Base-by-base conservation (phyloP, 2,797 vertebrate species). In the Myotis vivesi region DNA sequence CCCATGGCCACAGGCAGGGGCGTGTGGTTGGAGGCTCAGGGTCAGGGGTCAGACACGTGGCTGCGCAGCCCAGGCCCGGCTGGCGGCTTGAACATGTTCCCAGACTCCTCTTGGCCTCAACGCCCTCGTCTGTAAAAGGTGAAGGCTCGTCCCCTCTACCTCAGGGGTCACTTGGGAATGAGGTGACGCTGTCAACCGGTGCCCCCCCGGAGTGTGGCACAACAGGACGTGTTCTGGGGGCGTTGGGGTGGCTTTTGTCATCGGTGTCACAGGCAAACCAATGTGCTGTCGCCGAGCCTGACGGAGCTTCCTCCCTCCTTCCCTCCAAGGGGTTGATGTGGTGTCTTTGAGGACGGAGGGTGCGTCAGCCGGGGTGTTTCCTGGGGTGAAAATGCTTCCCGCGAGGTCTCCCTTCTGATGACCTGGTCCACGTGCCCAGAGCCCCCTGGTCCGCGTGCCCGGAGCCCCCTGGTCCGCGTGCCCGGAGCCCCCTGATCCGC, bases 261-360 rank as follows among this genome's bases (percentile, higher is more conserved):
- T 59, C 1, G 16, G 25, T 0, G 9, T 8, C 77, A 12, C 25
- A 2, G 12, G 41, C 8, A 17, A 46, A 5, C 25, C 16, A 1
- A 19, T 2, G 16, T 3, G 71, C 41, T 6, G 28, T 17, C 8
- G 28, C 72, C 30, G 25, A 20, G 53, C 36, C 77, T 17, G 15
- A 20, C 3, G 5, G 5, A 6, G 49, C 20, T 8, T 6, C 5
- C 77, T 20, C 16, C 55, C 44, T 0, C 16, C 55, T 28, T 0
- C 30, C 20, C 5, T 7, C 73, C 17, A 19, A 9, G 44, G 44
- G 28, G 5, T 11, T 19, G 17, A 30, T 49, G 17, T 8, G 1
- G 19, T 51, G n/a, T 71, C 49, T 19, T 4, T 20, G 33, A 55
- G 75, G 25, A 2, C 49, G 1, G 15, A 53, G 28, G 20, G 19